Percentiles rank a stretch among this genome's conserved stretches.
Evolutionary conservation across 2,113 vertebrate genomes (phyloP).

Genomic region (Apistogramma diplotaenia): DNA sequence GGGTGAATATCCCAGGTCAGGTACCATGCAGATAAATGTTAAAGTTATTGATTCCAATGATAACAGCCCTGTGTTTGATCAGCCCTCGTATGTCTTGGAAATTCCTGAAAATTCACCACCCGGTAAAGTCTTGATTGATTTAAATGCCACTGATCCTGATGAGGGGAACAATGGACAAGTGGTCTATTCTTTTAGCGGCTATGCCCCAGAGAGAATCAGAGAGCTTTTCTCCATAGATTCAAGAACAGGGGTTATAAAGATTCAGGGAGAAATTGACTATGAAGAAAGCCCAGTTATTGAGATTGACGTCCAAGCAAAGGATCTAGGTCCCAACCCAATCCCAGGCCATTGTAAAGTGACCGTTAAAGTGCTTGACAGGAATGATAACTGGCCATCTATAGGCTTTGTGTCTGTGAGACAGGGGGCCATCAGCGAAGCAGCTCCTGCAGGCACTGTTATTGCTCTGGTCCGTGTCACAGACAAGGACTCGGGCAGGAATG

Average conservation of each 20-base stretch:
- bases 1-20: constrained; percentile 90
- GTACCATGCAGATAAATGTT: constrained; percentile 94
- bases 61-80: constrained; percentile 95
- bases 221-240: constrained; percentile 97
- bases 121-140: constrained; percentile 90
- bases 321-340: constrained; percentile 95
- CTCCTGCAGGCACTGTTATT: constrained; percentile 93
- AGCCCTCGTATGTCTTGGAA: constrained; percentile 92
- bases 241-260: constrained; percentile 91
- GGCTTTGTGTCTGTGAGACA: constrained; percentile 96
- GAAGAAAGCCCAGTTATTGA: constrained; percentile 94
- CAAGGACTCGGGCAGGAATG: constrained; percentile 93
- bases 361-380: constrained; percentile 92
- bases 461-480: constrained; percentile 94
- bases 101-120: constrained; percentile 91
- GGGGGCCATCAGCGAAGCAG: constrained; percentile 97
- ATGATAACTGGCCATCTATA: constrained; percentile 96
- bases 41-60: constrained; percentile 99
- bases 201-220: constrained; percentile 90
- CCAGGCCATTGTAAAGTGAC: constrained; percentile 98
- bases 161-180: constrained; percentile 96
- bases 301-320: constrained; percentile 95
- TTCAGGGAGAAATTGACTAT: constrained; percentile 95
- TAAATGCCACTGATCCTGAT: constrained; percentile 96
- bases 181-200: constrained; percentile 95